phyloP scores from a whole-genome alignment of 30 jellyfish, hydroid and myxozoan species.

The Turritopsis dohrnii region DNA sequence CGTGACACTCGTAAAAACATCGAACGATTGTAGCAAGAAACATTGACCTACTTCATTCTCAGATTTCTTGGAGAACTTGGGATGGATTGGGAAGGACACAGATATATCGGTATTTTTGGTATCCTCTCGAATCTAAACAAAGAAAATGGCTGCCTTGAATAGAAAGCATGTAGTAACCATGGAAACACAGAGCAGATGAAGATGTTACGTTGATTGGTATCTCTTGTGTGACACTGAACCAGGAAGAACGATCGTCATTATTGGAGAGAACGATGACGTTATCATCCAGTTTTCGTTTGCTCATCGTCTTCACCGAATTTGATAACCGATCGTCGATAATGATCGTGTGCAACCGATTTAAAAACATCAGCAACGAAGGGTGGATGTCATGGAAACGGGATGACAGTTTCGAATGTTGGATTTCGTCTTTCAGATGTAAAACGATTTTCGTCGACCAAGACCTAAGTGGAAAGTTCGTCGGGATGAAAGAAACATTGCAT shows the following conservation, averaged over 20 bases:
- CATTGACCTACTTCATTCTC: neutral
- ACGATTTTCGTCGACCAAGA: conserved; percentile 71
- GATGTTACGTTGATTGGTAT: conserved; percentile 50
- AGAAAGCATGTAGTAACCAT: neutral
- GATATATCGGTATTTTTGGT: conserved; percentile 61
- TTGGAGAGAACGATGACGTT: conserved; percentile 47
- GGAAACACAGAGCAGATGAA: neutral
- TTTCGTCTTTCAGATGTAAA: conserved; percentile 54
- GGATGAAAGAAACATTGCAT: neutral
- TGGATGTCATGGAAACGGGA: conserved; percentile 61
- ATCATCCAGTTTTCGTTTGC: conserved; percentile 17
- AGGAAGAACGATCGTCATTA: conserved; percentile 37
- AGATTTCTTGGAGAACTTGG: neutral
- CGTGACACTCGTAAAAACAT: neutral
- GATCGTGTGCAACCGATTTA: conserved; percentile 69
- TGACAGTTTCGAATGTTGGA: conserved; percentile 37
- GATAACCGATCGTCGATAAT: conserved; percentile 60
- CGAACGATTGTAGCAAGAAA: neutral
- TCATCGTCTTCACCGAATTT: conserved; percentile 38
- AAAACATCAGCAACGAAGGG: conserved; percentile 70
- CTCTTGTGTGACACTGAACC: conserved; percentile 73
- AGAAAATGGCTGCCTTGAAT: neutral
- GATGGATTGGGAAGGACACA: conserved; percentile 62
- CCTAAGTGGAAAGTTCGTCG: conserved; percentile 21
- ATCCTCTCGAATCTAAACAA: conserved; percentile 46